These are phyloP conservation scores for Ditylenchus weischeri DNA, from an alignment of 2,888 invertebrate species.

Conservation along the genomic window DNA sequence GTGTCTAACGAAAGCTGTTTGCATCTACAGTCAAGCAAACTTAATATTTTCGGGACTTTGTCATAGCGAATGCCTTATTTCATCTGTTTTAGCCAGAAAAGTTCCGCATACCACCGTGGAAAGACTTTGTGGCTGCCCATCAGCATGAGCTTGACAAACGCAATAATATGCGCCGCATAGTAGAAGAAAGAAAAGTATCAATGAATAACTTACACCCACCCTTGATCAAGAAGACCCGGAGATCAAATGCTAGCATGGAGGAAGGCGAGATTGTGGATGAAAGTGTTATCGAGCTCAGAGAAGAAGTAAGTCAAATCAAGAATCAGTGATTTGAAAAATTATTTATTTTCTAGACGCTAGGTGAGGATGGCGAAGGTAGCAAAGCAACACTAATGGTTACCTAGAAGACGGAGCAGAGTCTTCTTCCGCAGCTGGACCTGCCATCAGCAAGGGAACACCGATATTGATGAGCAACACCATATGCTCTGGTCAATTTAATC, in stretches of 20 bases:
- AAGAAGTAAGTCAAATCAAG: too few relatives aligned
- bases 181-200: background rate
- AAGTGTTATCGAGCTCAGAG: background rate
- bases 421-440: background rate
- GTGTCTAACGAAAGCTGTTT: background rate
- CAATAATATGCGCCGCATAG: background rate
- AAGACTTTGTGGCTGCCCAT: slow-evolving; percentile 15
- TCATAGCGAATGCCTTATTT: background rate
- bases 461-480: slow-evolving; percentile 5
- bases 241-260: background rate
- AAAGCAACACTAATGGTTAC: too few relatives aligned
- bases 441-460: slow-evolving; percentile 3
- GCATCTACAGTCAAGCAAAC: background rate
- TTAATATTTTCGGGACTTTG: background rate
- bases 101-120: slow-evolving; percentile 14
- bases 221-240: background rate
- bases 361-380: too few relatives aligned
- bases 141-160: slow-evolving; percentile 13
- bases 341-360: too few relatives aligned
- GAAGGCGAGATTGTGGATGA: slow-evolving; percentile 4
- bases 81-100: background rate
- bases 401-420: background rate
- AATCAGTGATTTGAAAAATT: too few relatives aligned
- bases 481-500: slow-evolving; percentile 2
- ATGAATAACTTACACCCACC: background rate